Conservation (phyloP, 2,797 vertebrate species). For the Apogon talboti region DNA sequence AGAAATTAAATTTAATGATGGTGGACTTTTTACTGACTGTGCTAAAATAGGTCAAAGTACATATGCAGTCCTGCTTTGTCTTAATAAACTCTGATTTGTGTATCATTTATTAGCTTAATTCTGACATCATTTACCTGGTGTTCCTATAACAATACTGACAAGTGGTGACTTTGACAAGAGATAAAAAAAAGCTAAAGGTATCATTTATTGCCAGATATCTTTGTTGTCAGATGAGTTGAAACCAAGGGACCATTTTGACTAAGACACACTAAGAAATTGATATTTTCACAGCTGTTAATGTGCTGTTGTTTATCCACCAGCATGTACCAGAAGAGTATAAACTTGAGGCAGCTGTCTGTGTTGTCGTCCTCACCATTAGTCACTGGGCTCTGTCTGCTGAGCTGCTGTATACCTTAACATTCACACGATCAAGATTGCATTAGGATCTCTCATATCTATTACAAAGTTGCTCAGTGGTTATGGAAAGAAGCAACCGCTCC, state of each 20-base stretch:
- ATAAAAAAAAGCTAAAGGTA: slow-evolving; percentile 19
- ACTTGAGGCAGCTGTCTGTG: slow-evolving; percentile 60
- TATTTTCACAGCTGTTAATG: slow-evolving; percentile 58
- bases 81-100: slow-evolving; percentile 7
- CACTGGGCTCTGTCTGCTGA: slow-evolving; percentile 59
- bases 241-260: slow-evolving; percentile 10
- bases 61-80: slow-evolving; percentile 3
- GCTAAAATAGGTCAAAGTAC: slow-evolving; percentile 26
- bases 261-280: slow-evolving; percentile 50
- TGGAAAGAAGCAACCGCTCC: slow-evolving; percentile 26
- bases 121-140: not conserved
- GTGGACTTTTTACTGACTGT: slow-evolving; percentile 9
- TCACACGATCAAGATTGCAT: slow-evolving; percentile 63
- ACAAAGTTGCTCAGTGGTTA: slow-evolving; percentile 55
- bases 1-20: slow-evolving; percentile 15
- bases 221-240: slow-evolving; percentile 15
- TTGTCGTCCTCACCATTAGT: slow-evolving; percentile 62
- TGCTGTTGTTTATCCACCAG: slow-evolving; percentile 53
- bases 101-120: slow-evolving; percentile 13
- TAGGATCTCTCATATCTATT: slow-evolving; percentile 65
- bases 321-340: slow-evolving; percentile 43
- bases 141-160: slow-evolving; percentile 14
- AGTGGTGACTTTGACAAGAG: slow-evolving; percentile 19
- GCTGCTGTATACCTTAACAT: slow-evolving; percentile 57
- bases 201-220: slow-evolving; percentile 17